Percentiles rank a stretch among this genome's conserved stretches.
Conservation (phyloP, 2,113 vertebrate species). For the Notothenia rossii region DNA sequence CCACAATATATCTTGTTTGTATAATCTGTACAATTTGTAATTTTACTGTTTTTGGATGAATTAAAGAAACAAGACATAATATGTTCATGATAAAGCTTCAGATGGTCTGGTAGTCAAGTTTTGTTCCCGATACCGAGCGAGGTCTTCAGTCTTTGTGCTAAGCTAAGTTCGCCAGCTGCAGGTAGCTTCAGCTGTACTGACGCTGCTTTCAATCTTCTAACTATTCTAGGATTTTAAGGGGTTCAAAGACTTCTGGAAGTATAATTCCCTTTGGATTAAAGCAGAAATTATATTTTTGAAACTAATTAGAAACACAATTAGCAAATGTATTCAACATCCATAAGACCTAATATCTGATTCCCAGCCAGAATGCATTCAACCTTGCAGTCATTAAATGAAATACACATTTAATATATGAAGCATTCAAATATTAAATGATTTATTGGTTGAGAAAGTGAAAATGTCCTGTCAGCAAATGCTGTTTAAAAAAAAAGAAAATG, state of each 20-base stretch:
- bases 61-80: too few relatives aligned
- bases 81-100: too few relatives aligned
- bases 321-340: not conserved
- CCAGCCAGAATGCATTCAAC: conserved; percentile 11
- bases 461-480: not conserved
- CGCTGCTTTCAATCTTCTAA: not conserved
- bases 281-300: not conserved
- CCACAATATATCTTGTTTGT: too few relatives aligned
- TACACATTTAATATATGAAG: not conserved
- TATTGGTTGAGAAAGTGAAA: conserved; percentile 3
- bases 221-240: not conserved
- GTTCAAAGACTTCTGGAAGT: not conserved
- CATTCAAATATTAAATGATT: not conserved
- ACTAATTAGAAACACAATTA: not conserved
- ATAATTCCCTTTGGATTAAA: not conserved
- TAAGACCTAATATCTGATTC: not conserved
- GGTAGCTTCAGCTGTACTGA: not conserved
- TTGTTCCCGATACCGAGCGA: too few relatives aligned
- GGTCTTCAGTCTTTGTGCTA: not conserved
- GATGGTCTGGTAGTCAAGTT: too few relatives aligned
- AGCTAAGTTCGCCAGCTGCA: not conserved
- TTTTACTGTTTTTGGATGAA: too few relatives aligned
- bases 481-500: not conserved
- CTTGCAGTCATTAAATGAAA: not conserved
- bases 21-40: too few relatives aligned